Conservation (phyloP, 2,888 invertebrate species). For the Hypomecis atomaria region DNA sequence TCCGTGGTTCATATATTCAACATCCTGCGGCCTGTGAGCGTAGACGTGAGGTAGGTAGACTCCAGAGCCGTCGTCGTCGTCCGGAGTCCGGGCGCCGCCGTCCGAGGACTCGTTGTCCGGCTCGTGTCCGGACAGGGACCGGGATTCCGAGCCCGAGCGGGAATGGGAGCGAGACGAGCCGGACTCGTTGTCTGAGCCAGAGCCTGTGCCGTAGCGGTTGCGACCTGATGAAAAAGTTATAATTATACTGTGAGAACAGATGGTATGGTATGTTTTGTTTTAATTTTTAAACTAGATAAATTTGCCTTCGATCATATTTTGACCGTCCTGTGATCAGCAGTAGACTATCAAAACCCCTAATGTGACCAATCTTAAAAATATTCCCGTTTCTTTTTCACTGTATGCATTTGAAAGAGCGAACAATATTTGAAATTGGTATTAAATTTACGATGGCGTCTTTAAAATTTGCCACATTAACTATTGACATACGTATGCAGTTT, state of each 20-base stretch:
- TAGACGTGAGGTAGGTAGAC: conserved; percentile 88
- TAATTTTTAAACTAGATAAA: too few relatives aligned
- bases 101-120: conserved; percentile 91
- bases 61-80: conserved; percentile 87
- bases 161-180: conserved; percentile 89
- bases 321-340: too few relatives aligned
- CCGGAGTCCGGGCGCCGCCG: conserved; percentile 87
- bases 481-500: too few relatives aligned
- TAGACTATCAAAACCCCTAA: too few relatives aligned
- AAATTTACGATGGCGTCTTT: too few relatives aligned
- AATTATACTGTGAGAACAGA: not conserved
- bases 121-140: conserved; percentile 89
- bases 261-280: not conserved
- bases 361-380: too few relatives aligned
- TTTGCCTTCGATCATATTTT: too few relatives aligned
- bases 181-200: conserved; percentile 84
- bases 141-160: conserved; percentile 86
- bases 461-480: too few relatives aligned
- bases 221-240: conserved; percentile 77
- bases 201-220: conserved; percentile 87
- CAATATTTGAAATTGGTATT: too few relatives aligned
- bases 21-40: conserved; percentile 68
- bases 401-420: too few relatives aligned
- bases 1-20: conserved; percentile 83
- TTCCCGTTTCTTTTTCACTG: too few relatives aligned